Evolutionary conservation across 2,113 vertebrate species (phyloP), one percentile per base, ranked within the genome.

Genomic region (Alethe diademata): DNA sequence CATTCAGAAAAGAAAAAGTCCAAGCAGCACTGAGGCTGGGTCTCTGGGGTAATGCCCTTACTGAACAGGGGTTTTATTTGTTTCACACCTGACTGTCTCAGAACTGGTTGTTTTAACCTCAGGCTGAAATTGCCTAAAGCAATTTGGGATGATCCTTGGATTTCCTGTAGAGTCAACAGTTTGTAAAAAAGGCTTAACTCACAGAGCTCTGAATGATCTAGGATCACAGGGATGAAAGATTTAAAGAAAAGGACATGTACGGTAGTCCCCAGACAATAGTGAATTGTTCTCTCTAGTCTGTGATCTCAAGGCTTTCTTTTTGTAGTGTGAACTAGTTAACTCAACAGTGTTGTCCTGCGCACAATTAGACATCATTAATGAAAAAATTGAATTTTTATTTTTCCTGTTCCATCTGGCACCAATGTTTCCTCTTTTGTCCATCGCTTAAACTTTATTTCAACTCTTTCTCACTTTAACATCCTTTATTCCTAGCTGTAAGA

Each of bases 101-200:
- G 48, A 83, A 67, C 12, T n/a, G 19, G 3, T 7, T 45, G 12
- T 28, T 93, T 70, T 73, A 83, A 70, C 38, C 16, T 67, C 40
- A n/a, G 19, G 38, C 2, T 78, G 23, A 91, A 93, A 90, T 31
- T 76, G 58, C 66, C 91, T 91, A 72, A 78, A 82, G 57, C 53
- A 69, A 64, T 51, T 65, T 76, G 15, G 33, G 26, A 42, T 78
- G 35, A 74, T 58, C 24, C 20, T 88, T 88, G 58, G n/a, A 62
- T 90, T 93, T 94, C 26, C 29, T 50, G 24, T 69, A 13, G 8
- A 61, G 42, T 18, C 62, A 95, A 65, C 18, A 85, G 23, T 35
- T 87, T 5, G 2, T 22, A 66, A 33, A 60, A 89, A 69, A 31
- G 6, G 9, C 12, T 91, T 50, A 72, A 81, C 4, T 67, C 51